These are phyloP conservation scores for Glossosoma conforme DNA, from an alignment of 1,140 invertebrate species.

Conservation along the genomic window DNA sequence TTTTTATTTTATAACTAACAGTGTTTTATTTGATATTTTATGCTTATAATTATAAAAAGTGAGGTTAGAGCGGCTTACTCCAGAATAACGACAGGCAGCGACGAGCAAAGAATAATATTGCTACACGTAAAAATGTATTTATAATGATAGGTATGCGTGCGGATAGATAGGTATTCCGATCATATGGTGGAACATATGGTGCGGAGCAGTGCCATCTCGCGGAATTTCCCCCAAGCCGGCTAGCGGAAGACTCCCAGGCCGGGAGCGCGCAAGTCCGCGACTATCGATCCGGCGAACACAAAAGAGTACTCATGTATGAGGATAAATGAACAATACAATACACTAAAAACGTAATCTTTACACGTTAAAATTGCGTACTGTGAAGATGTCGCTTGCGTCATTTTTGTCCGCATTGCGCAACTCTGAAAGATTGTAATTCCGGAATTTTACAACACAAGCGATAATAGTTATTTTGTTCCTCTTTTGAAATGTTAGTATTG, in stretches of 20 bases:
- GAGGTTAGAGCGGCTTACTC: too few species aligned
- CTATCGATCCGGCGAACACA: conserved; percentile 13
- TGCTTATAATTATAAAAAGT: too few species aligned
- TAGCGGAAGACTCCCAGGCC: background rate
- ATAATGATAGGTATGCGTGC: too few species aligned
- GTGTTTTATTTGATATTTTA: too few species aligned
- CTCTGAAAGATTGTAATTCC: background rate
- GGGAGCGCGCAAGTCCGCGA: conserved; percentile 4
- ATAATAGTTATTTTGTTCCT: conserved; percentile 1
- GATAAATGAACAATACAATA: background rate
- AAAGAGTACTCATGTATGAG: background rate
- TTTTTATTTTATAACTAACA: too few species aligned
- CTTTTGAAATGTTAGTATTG: background rate
- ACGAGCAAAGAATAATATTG: too few species aligned
- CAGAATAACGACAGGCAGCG: too few species aligned
- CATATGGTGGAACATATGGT: conserved; percentile 8
- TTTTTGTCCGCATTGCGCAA: background rate
- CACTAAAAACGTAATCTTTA: background rate
- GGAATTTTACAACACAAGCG: background rate
- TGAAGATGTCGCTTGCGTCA: background rate
- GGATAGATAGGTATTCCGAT: too few species aligned
- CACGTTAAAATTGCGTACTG: background rate
- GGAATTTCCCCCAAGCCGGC: conserved; percentile 9
- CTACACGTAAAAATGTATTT: too few species aligned
- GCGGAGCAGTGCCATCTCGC: background rate